Evolutionary conservation across 2,888 invertebrate species (phyloP).

Genomic region (Polia nebulosa): DNA sequence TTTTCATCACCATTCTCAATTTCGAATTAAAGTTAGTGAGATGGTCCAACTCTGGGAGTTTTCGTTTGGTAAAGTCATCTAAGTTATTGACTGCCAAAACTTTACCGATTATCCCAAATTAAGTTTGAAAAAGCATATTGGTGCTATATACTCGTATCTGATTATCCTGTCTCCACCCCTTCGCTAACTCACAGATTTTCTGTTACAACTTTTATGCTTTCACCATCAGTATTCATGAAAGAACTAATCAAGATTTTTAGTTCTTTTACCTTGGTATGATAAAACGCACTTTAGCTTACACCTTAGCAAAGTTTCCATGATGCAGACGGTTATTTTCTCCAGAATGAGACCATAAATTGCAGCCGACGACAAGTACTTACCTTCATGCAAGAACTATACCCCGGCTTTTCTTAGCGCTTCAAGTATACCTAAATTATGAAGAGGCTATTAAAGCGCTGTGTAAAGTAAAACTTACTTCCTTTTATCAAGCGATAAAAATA

Average conservation of each 20-base stretch:
- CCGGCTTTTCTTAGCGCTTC: constrained; percentile 54
- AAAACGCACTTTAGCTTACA: constrained; percentile 48
- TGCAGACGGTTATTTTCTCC: constrained; percentile 73
- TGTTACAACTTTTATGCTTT: neutral
- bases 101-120: constrained; percentile 37
- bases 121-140: constrained; percentile 33
- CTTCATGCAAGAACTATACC: constrained; percentile 62
- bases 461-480: constrained; percentile 31
- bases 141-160: neutral
- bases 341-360: constrained; percentile 81
- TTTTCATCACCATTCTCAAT: constrained; percentile 19
- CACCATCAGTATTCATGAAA: constrained; percentile 13
- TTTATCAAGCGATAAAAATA: constrained; percentile 26
- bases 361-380: constrained; percentile 71
- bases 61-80: constrained; percentile 23
- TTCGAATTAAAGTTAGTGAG: constrained; percentile 25
- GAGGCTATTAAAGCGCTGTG: constrained; percentile 42
- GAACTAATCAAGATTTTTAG: constrained; percentile 13
- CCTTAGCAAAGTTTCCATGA: constrained; percentile 67
- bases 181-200: neutral
- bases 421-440: constrained; percentile 59
- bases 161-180: constrained; percentile 3
- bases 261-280: constrained; percentile 11
- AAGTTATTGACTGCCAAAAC: constrained; percentile 36
- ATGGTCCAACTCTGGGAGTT: constrained; percentile 3